phyloP scores from a whole-genome alignment of 2,113 vertebrate species.

The Paralichthys olivaceus region DNA sequence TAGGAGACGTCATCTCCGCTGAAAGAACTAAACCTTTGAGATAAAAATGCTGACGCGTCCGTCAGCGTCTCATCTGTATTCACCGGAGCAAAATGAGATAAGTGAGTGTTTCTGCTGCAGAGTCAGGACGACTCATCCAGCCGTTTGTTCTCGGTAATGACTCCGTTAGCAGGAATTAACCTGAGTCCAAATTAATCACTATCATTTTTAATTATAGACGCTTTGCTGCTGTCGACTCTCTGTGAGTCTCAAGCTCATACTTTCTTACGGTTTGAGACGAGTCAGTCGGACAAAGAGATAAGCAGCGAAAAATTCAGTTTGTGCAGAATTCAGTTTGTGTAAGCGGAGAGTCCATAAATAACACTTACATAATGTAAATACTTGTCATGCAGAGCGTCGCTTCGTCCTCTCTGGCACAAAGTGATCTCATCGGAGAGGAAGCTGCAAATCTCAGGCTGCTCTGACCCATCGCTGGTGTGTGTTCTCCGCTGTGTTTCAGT shows the following conservation, averaged over 20 bases:
- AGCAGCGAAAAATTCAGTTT: no score
- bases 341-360: neutral
- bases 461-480: neutral
- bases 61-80: conserved; percentile 10
- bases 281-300: no score
- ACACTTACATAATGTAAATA: no score
- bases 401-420: no score
- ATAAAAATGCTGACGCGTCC: neutral
- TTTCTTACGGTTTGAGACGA: neutral
- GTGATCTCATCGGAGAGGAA: neutral
- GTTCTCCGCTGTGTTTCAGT: neutral
- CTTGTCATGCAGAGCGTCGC: no score
- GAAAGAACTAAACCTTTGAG: neutral
- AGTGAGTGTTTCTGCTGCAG: neutral
- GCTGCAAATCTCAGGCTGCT: neutral
- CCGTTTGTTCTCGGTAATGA: conserved; percentile 25
- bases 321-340: neutral
- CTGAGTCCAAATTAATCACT: conserved; percentile 32
- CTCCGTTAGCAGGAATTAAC: conserved; percentile 17
- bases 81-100: neutral
- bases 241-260: no score
- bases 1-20: no score
- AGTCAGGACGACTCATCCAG: neutral
- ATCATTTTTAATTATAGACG: conserved; percentile 17
- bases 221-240: neutral